Conservation (phyloP, 2,888 invertebrate genomes). For the Globia sparganii region DNA sequence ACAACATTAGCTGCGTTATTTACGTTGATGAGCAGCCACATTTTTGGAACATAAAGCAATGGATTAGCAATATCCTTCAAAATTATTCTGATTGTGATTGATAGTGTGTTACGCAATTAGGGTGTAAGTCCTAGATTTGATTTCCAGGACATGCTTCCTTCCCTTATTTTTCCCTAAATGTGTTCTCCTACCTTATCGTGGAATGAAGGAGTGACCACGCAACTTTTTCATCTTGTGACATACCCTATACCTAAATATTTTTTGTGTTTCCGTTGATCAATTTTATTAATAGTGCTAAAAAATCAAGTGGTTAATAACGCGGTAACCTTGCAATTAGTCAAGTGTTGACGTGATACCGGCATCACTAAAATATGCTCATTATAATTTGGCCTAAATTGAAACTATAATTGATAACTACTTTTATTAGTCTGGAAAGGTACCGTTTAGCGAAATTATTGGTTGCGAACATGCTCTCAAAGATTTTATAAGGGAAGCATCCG, state of each 20-base stretch:
- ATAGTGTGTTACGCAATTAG: neutral
- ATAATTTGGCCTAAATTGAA: conserved; percentile 69
- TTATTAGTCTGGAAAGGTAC: conserved; percentile 9
- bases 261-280: neutral
- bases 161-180: neutral
- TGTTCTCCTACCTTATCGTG: neutral
- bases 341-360: conserved; percentile 74
- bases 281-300: conserved; percentile 15
- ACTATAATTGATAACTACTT: neutral
- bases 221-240: conserved; percentile 11
- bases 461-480: conserved; percentile 13
- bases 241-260: neutral
- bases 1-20: neutral
- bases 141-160: neutral
- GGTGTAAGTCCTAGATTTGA: neutral
- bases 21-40: neutral
- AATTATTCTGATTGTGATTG: neutral
- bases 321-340: conserved; percentile 77
- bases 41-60: neutral
- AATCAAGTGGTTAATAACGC: conserved; percentile 47
- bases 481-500: conserved; percentile 18
- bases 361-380: conserved; percentile 64
- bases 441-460: conserved; percentile 5
- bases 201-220: neutral
- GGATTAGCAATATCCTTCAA: neutral